Evolutionary conservation across 2,113 vertebrate species (phyloP).

Genomic region (Limanda limanda): DNA sequence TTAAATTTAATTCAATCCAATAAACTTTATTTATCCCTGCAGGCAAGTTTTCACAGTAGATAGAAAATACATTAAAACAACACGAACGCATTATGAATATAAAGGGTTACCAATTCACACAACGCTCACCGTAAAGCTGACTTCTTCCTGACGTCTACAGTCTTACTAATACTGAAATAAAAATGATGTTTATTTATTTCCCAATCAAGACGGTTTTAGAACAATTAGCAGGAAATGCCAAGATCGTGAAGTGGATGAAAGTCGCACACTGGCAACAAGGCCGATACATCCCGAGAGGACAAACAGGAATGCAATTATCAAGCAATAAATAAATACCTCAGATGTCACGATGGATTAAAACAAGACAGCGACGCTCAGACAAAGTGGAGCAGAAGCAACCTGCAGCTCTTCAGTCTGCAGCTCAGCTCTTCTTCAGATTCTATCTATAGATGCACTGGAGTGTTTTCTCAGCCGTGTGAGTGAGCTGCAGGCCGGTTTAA

Average conservation of each 20-base stretch:
- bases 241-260: background rate
- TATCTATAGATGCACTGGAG: conserved; percentile 43
- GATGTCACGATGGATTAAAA: conserved; percentile 6
- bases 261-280: background rate
- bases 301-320: background rate
- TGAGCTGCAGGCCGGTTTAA: conserved; percentile 56
- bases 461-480: conserved; percentile 46
- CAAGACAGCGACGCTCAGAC: background rate
- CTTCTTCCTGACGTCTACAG: background rate
- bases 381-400: conserved; percentile 25
- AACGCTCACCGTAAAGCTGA: background rate
- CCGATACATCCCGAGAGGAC: background rate
- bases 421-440: conserved; percentile 19
- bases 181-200: conserved; percentile 5
- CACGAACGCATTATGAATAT: conserved; percentile 33
- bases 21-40: conserved; percentile 71
- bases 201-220: background rate
- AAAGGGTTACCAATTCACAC: conserved; percentile 26
- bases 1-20: conserved; percentile 70
- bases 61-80: conserved; percentile 65
- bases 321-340: conserved; percentile 1
- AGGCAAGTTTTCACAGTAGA: conserved; percentile 59
- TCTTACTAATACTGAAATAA: background rate
- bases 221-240: background rate
- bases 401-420: conserved; percentile 16